A percentile compares a stretch with the other conserved stretches of the same genome.
phyloP scores from a whole-genome alignment of 2,113 vertebrate genomes.

The Odontesthes bonariensis region DNA sequence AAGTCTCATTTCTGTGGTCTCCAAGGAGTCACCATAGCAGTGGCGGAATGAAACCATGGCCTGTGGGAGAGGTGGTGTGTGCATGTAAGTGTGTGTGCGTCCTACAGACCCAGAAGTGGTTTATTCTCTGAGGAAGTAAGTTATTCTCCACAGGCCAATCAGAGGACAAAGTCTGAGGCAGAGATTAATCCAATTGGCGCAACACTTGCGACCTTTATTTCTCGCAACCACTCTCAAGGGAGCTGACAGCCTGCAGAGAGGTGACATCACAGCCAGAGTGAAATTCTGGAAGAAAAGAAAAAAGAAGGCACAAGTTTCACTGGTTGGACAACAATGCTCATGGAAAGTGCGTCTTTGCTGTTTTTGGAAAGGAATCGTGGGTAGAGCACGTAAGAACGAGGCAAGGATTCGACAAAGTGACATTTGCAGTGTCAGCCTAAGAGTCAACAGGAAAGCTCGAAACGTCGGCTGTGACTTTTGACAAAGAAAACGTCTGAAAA shows the following conservation, averaged over 20 bases:
- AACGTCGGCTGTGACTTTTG: not conserved
- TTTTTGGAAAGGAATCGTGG: slow-evolving; percentile 14
- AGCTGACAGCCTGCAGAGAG: not conserved
- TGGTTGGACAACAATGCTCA: not conserved
- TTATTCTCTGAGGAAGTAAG: slow-evolving; percentile 63
- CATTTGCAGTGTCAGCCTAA: not conserved
- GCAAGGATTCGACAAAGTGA: not conserved
- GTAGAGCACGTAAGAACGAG: too few species aligned
- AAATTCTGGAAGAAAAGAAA: slow-evolving; percentile 20
- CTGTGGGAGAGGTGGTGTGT: slow-evolving; percentile 67
- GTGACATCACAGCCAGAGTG: slow-evolving; percentile 26
- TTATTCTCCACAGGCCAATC: slow-evolving; percentile 70
- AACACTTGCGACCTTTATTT: slow-evolving; percentile 44
- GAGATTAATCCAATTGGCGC: slow-evolving; percentile 51
- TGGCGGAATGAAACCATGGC: slow-evolving; percentile 77
- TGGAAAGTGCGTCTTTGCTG: slow-evolving; percentile 10
- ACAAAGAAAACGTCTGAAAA: not conserved
- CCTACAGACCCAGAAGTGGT: slow-evolving; percentile 70
- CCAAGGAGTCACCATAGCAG: slow-evolving; percentile 70
- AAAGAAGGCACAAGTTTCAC: slow-evolving; percentile 16
- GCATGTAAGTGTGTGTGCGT: slow-evolving; percentile 37
- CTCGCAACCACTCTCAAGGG: slow-evolving; percentile 8
- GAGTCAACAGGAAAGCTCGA: too few species aligned
- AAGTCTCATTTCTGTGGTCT: slow-evolving; percentile 69
- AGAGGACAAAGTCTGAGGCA: slow-evolving; percentile 55